These are phyloP conservation scores for Xylota sylvarum DNA, from an alignment of 2,888 invertebrate genomes.

Conservation along the genomic window DNA sequence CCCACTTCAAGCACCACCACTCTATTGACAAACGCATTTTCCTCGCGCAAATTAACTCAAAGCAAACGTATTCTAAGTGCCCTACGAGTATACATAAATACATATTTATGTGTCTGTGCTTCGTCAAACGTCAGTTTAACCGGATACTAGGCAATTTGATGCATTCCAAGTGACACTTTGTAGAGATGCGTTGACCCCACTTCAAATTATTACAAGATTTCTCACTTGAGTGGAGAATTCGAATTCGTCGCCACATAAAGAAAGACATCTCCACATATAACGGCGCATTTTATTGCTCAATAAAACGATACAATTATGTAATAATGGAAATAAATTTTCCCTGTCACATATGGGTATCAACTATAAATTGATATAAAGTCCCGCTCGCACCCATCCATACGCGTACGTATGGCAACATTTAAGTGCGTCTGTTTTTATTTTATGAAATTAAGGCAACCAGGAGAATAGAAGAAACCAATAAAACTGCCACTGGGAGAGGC, in stretches of 20 bases:
- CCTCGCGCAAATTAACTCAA: constrained; percentile 59
- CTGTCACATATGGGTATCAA: constrained; percentile 57
- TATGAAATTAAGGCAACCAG: constrained; percentile 24
- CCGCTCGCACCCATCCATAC: constrained; percentile 5
- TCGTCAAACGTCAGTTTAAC: neutral
- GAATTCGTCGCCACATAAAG: constrained; percentile 31
- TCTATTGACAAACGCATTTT: constrained; percentile 52
- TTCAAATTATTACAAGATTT: constrained; percentile 26
- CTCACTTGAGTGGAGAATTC: constrained; percentile 5
- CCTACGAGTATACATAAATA: neutral
- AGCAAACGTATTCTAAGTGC: constrained; percentile 51
- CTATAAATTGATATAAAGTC: constrained; percentile 47
- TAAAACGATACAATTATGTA: constrained; percentile 72
- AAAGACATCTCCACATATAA: constrained; percentile 18
- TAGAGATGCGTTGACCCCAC: constrained; percentile 67
- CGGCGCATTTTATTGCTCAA: constrained; percentile 57
- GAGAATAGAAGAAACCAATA: constrained; percentile 23
- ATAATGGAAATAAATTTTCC: constrained; percentile 70
- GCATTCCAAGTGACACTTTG: constrained; percentile 65
- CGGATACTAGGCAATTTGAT: constrained; percentile 70
- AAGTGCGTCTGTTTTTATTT: constrained; percentile 19
- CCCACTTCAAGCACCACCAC: constrained; percentile 41
- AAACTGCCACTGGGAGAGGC: constrained; percentile 32
- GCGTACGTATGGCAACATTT: neutral
- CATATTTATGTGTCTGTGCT: neutral